phyloP scores from a whole-genome alignment of 2,113 vertebrate species.

The Sclerurus mexicanus region DNA sequence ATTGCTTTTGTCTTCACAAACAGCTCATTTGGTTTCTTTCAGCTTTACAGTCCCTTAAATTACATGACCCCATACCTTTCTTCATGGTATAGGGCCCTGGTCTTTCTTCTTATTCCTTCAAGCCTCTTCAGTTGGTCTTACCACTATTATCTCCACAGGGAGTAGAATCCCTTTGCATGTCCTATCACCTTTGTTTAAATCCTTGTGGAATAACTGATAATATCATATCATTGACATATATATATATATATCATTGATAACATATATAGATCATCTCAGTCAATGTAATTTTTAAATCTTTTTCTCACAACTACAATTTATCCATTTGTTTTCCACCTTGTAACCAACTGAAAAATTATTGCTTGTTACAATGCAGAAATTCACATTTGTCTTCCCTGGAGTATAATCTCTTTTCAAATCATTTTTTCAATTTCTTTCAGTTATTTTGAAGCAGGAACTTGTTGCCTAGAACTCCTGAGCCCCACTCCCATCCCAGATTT shows the following conservation, averaged over 20 bases:
- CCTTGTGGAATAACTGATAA: background rate
- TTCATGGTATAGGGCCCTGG: background rate
- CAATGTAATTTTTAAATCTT: background rate
- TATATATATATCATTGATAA: background rate
- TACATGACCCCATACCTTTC: background rate
- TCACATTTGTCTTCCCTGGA: background rate
- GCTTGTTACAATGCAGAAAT: background rate
- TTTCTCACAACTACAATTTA: background rate
- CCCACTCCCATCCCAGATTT: background rate
- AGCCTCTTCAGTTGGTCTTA: background rate
- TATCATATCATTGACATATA: no score
- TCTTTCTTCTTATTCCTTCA: background rate
- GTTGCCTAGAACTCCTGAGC: background rate
- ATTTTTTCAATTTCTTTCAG: background rate
- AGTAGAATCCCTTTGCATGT: background rate
- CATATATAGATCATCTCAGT: background rate
- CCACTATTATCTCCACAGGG: background rate
- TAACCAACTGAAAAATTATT: background rate
- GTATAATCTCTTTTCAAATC: background rate
- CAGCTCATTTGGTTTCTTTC: background rate
- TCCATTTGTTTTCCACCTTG: background rate
- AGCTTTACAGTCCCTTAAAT: background rate
- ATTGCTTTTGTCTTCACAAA: background rate
- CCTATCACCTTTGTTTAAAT: background rate
- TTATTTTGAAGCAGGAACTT: background rate